Conservation (phyloP, 2,113 vertebrate species). For the Hymenochirus boettgeri region DNA sequence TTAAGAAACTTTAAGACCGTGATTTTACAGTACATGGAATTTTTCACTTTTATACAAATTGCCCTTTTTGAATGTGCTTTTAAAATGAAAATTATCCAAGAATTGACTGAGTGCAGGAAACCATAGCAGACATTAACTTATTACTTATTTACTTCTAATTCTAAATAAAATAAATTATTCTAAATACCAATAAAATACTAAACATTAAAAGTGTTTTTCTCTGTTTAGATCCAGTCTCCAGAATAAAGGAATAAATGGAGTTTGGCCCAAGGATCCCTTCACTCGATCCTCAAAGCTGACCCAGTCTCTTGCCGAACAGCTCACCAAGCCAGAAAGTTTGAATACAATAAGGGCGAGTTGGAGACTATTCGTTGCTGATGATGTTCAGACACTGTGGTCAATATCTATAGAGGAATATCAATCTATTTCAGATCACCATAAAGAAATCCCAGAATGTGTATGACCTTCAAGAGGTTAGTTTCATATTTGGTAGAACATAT, state of each 20-base stretch:
- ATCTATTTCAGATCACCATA: slow-evolving; percentile 63
- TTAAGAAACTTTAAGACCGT: too few species aligned
- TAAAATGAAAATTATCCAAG: too few species aligned
- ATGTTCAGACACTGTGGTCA: slow-evolving; percentile 56
- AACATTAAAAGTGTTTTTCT: too few species aligned
- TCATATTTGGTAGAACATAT: too few species aligned
- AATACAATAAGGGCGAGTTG: slow-evolving; percentile 64
- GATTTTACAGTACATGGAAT: too few species aligned
- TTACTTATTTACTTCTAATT: too few species aligned
- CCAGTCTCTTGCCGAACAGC: slow-evolving; percentile 49
- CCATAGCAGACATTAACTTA: too few species aligned
- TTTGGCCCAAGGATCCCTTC: slow-evolving; percentile 63
- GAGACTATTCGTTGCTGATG: slow-evolving; percentile 61
- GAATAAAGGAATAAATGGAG: slow-evolving; percentile 64
- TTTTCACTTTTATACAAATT: too few species aligned
- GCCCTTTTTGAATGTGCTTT: too few species aligned
- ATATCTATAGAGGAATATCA: slow-evolving; percentile 71
- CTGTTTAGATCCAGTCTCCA: slow-evolving; percentile 55
- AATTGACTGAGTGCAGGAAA: too few species aligned
- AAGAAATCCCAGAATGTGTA: slow-evolving; percentile 73
- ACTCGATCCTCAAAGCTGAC: slow-evolving; percentile 58
- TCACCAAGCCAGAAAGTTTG: slow-evolving; percentile 62
- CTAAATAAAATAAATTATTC: too few species aligned
- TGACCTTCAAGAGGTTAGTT: slow-evolving; percentile 68
- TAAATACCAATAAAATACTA: too few species aligned